phyloP scores from a whole-genome alignment of 2,113 vertebrate species.

The Danio rerio region DNA sequence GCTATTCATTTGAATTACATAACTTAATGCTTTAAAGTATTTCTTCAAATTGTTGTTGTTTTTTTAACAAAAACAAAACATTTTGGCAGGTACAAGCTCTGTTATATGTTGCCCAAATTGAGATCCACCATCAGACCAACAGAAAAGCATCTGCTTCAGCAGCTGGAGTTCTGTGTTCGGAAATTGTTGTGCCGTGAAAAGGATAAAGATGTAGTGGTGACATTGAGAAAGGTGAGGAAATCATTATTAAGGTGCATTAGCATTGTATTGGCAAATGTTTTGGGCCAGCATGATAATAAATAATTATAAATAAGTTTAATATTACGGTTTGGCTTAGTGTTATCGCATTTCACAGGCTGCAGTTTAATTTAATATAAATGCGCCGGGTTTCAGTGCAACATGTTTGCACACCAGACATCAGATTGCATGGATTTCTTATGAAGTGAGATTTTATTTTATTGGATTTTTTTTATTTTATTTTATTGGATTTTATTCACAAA shows the following conservation, averaged over 20 bases:
- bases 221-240: slow-evolving; percentile 86
- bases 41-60: neutral
- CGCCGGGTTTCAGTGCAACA: too few species aligned
- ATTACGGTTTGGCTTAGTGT: too few species aligned
- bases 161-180: slow-evolving; percentile 90
- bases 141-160: slow-evolving; percentile 91
- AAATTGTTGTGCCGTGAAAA: slow-evolving; percentile 92
- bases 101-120: slow-evolving; percentile 88
- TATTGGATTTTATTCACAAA: neutral
- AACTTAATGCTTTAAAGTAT: neutral
- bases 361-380: too few species aligned
- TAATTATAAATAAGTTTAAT: too few species aligned
- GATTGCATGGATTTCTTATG: neutral
- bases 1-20: neutral
- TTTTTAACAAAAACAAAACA: neutral
- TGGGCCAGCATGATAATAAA: too few species aligned
- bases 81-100: slow-evolving; percentile 80
- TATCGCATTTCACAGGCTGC: too few species aligned
- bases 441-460: too few species aligned
- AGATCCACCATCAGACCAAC: slow-evolving; percentile 87
- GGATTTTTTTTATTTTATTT: too few species aligned
- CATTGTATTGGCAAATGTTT: too few species aligned
- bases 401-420: neutral
- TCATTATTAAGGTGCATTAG: neutral
- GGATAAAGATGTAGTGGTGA: slow-evolving; percentile 91